These are phyloP conservation scores for Mormyrus lacerda DNA, from an alignment of 2,113 vertebrate species.

Conservation along the genomic window DNA sequence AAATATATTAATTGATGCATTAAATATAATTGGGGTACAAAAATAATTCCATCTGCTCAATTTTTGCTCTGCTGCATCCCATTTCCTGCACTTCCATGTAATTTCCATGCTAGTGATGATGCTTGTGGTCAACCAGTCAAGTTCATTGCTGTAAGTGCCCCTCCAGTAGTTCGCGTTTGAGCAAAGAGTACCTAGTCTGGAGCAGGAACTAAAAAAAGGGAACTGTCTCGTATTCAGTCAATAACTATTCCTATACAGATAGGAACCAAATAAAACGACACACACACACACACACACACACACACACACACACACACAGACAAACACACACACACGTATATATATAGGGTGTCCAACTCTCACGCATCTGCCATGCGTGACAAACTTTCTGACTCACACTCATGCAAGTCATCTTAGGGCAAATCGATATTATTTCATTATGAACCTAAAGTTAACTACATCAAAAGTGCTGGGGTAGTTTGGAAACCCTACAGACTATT, in stretches of 20 bases:
- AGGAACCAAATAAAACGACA: not conserved
- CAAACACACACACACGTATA: no score
- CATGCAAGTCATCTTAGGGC: no score
- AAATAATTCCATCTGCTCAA: not conserved
- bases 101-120: not conserved
- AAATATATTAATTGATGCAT: no score
- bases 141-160: not conserved
- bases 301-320: not conserved
- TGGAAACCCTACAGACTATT: no score
- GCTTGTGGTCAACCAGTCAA: not conserved
- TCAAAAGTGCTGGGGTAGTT: no score
- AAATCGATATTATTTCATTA: no score
- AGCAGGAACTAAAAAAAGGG: not conserved
- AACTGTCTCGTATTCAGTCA: not conserved
- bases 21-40: no score
- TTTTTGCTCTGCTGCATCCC: no score
- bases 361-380: no score
- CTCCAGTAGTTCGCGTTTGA: not conserved
- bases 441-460: no score
- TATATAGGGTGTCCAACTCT: no score
- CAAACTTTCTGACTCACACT: no score
- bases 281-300: not conserved
- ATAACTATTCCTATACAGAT: not conserved
- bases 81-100: not conserved
- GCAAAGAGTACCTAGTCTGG: not conserved